phyloP scores from a whole-genome alignment of 2,113 vertebrate species.

The Malurus elegans region DNA sequence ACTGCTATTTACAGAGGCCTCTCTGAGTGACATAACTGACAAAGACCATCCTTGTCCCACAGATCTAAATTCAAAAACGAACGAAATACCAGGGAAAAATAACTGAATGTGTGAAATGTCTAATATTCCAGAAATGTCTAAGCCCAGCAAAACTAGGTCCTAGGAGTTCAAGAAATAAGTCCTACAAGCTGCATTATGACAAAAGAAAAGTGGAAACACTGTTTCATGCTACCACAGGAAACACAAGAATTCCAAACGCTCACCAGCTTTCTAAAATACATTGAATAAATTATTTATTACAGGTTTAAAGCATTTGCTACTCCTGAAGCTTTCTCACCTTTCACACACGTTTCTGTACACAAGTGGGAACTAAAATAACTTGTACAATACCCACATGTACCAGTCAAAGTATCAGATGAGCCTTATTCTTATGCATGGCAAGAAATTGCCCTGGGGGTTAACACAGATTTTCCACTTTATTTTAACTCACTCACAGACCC shows the following conservation, averaged over 20 bases:
- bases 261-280: not conserved
- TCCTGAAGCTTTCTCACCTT: not conserved
- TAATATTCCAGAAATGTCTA: not conserved
- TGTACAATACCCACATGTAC: not conserved
- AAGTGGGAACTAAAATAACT: not conserved
- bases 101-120: not conserved
- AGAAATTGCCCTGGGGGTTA: not conserved
- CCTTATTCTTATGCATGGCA: not conserved
- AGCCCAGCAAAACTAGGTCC: not conserved
- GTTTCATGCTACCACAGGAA: not conserved
- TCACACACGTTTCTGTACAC: not conserved
- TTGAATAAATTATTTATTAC: not conserved
- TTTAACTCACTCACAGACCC: not conserved
- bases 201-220: not conserved
- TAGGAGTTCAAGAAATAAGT: not conserved
- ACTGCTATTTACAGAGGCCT: not conserved
- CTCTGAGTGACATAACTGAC: not conserved
- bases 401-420: not conserved
- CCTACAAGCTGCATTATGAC: not conserved
- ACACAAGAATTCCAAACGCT: not conserved
- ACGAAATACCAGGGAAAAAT: not conserved
- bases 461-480: slow-evolving; percentile 18
- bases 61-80: not conserved
- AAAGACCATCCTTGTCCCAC: not conserved
- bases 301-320: not conserved